phyloP scores from a whole-genome alignment of 2,113 vertebrate species.

The Cryptomyrus ogoouensis region DNA sequence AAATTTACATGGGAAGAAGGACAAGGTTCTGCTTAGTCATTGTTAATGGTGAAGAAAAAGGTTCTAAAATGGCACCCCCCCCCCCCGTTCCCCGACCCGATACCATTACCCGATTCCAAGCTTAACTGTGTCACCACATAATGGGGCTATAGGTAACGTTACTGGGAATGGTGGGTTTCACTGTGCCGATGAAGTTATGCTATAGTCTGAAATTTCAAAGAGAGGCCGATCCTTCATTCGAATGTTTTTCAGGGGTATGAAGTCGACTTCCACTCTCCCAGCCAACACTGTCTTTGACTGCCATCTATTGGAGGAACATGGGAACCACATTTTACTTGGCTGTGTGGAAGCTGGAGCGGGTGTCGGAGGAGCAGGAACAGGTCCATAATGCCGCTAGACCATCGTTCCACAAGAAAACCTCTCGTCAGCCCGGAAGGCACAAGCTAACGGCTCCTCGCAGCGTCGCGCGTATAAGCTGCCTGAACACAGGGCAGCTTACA shows the following conservation, averaged over 20 bases:
- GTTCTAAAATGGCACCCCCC: not conserved
- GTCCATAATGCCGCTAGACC: not conserved
- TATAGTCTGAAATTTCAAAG: not conserved
- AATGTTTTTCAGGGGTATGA: conserved; percentile 40
- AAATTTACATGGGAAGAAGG: conserved; percentile 33
- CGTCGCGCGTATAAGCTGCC: not conserved
- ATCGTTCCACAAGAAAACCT: not conserved
- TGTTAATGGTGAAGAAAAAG: conserved; percentile 1
- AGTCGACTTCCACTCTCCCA: conserved; percentile 33
- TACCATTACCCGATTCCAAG: not conserved
- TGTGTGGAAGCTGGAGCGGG: not conserved
- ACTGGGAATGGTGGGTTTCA: not conserved
- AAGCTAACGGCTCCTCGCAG: not conserved
- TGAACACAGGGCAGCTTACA: not conserved
- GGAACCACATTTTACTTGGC: not conserved
- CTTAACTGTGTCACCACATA: not conserved
- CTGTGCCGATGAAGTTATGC: not conserved
- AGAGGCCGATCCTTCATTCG: not conserved
- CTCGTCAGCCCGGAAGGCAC: not conserved
- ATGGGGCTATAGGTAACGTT: not conserved
- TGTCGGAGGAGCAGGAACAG: not conserved
- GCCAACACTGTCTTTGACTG: conserved; percentile 46
- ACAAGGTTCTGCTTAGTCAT: not conserved
- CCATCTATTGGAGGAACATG: conserved; percentile 49
- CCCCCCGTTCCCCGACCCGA: too few species aligned